Percentiles rank a stretch among this genome's conserved stretches.
phyloP scores from a whole-genome alignment of 2,113 vertebrate genomes.

The Gadus macrocephalus region DNA sequence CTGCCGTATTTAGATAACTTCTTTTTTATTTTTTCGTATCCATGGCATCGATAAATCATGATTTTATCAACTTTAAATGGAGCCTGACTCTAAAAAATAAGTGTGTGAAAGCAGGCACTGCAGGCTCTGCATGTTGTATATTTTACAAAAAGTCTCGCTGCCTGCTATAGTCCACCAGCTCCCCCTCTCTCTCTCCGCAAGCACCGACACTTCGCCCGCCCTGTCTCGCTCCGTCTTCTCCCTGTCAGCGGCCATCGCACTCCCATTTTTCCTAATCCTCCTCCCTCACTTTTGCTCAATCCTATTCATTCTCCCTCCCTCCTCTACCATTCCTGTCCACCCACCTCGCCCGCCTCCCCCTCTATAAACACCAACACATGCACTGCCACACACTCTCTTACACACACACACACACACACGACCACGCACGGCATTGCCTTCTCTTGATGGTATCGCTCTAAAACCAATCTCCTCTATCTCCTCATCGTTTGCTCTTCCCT shows the following conservation, averaged over 20 bases:
- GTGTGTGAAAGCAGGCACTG: not conserved
- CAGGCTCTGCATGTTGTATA: not conserved
- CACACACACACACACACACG: conserved; percentile 6
- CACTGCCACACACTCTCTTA: conserved; percentile 7
- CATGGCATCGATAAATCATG: conserved; percentile 4
- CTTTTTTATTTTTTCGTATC: conserved; percentile 14
- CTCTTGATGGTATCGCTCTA: conserved; percentile 21
- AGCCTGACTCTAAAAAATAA: conserved; percentile 1
- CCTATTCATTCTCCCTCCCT: conserved; percentile 20
- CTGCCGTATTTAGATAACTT: conserved; percentile 18
- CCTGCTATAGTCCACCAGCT: conserved; percentile 53
- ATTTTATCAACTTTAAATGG: conserved; percentile 1
- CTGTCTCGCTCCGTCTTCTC: conserved; percentile 8
- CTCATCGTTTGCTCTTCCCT: conserved; percentile 35
- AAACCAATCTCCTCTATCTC: conserved; percentile 42
- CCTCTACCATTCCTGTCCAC: conserved; percentile 17
- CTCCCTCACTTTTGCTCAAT: not conserved
- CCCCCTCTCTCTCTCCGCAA: conserved; percentile 54
- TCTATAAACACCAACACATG: conserved; percentile 40
- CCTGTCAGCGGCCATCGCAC: conserved; percentile 17
- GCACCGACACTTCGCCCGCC: conserved; percentile 19
- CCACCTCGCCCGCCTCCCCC: conserved; percentile 9
- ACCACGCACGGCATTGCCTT: not conserved
- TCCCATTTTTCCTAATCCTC: conserved; percentile 17
- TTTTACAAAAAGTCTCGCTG: not conserved